Evolutionary conservation across 2,888 invertebrate genomes (phyloP).

Genomic region (Oligia latruncula): DNA sequence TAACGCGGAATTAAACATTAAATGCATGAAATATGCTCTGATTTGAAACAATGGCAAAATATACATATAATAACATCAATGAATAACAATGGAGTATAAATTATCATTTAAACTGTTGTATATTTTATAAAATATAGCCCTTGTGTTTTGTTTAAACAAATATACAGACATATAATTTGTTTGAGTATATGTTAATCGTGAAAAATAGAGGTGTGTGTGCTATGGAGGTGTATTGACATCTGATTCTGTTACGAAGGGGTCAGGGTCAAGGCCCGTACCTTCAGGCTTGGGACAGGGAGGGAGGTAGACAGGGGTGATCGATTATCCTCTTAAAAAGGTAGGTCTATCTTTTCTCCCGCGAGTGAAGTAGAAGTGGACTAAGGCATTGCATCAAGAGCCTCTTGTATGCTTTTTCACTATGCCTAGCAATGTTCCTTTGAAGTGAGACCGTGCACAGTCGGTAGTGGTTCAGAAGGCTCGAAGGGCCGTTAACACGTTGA

Average conservation of each 20-base stretch:
- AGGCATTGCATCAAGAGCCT: conserved; percentile 23
- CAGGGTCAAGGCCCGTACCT: conserved; percentile 1
- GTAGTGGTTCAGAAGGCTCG: neutral
- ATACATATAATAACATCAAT: conserved; percentile 91
- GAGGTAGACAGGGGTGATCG: neutral
- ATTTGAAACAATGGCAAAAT: conserved; percentile 90
- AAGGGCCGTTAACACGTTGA: neutral
- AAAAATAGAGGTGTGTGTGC: conserved; percentile 45
- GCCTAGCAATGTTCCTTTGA: conserved; percentile 4
- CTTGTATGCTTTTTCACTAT: conserved; percentile 5
- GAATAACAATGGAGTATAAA: conserved; percentile 90
- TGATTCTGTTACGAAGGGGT: neutral
- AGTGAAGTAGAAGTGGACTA: conserved; percentile 12
- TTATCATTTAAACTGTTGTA: conserved; percentile 90
- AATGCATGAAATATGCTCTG: conserved; percentile 90
- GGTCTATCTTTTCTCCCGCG: neutral
- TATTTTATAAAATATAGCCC: conserved; percentile 89
- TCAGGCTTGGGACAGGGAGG: neutral
- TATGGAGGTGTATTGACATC: conserved; percentile 17
- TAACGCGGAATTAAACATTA: conserved; percentile 83
- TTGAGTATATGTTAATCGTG: conserved; percentile 73
- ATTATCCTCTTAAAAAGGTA: conserved; percentile 2
- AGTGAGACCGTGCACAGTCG: neutral
- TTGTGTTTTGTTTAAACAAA: conserved; percentile 82
- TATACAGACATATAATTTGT: conserved; percentile 79